These are phyloP conservation scores for Litoditis marina DNA, from an alignment of 2,888 invertebrate genomes.

Conservation along the genomic window DNA sequence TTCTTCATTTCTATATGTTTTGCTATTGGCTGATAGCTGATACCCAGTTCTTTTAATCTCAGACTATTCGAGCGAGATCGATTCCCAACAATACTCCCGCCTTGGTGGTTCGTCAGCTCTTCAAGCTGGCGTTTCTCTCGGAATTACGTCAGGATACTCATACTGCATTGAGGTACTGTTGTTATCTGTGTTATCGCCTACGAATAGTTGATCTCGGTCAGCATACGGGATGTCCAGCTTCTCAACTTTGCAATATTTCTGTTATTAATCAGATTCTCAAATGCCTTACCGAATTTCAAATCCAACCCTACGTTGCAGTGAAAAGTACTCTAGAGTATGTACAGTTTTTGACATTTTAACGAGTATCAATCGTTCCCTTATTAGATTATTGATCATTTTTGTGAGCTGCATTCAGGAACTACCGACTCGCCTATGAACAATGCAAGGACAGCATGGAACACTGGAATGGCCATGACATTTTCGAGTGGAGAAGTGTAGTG, in stretches of 20 bases:
- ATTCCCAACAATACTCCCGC: conserved; percentile 65
- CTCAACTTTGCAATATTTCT: too few species aligned
- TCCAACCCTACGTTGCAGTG: too few species aligned
- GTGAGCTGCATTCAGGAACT: conserved; percentile 64
- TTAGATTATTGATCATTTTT: neutral
- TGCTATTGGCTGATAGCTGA: neutral
- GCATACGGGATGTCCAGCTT: too few species aligned
- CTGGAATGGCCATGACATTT: conserved; percentile 77
- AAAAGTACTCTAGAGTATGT: neutral
- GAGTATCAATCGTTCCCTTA: neutral
- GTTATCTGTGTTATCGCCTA: too few species aligned
- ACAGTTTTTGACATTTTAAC: neutral
- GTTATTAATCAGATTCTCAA: too few species aligned
- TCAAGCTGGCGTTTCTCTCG: conserved; percentile 90
- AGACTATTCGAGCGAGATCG: conserved; percentile 62
- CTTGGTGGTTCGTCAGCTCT: conserved; percentile 89
- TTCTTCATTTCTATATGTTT: neutral
- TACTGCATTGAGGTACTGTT: conserved; percentile 73
- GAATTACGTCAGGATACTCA: conserved; percentile 86
- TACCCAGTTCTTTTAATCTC: conserved; percentile 70
- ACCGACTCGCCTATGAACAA: conserved; percentile 81
- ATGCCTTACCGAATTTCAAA: too few species aligned
- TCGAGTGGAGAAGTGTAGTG: conserved; percentile 87
- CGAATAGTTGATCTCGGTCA: too few species aligned
- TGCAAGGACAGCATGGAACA: conserved; percentile 70